A percentile compares a stretch with the other conserved stretches of the same genome.
phyloP scores from a whole-genome alignment of 2,797 vertebrate genomes.

The Lagodon rhomboides region DNA sequence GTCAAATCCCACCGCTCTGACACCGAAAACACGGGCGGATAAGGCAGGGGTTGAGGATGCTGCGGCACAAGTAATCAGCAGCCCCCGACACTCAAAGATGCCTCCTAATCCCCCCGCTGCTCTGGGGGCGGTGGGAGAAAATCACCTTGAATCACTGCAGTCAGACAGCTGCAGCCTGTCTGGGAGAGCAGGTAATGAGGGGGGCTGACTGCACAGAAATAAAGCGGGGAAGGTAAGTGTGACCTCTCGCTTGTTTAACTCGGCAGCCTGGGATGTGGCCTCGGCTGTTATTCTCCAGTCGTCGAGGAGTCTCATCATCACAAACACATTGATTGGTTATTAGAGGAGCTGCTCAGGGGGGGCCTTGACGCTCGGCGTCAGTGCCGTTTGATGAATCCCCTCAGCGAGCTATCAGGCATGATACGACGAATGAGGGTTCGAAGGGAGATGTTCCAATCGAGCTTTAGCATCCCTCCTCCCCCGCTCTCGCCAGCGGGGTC shows the following conservation, averaged over 20 bases:
- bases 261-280: slow-evolving; percentile 12
- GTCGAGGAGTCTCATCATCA: slow-evolving; percentile 8
- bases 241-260: slow-evolving; percentile 34
- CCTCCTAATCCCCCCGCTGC: slow-evolving; percentile 59
- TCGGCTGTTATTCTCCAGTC: background rate
- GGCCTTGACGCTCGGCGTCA: background rate
- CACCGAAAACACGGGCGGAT: slow-evolving; percentile 31
- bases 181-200: slow-evolving; percentile 28
- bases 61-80: slow-evolving; percentile 45
- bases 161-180: slow-evolving; percentile 36
- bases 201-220: slow-evolving; percentile 24
- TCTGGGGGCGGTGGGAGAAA: slow-evolving; percentile 33
- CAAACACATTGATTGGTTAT: slow-evolving; percentile 1
- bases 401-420: background rate
- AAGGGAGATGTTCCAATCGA: background rate
- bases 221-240: slow-evolving; percentile 8
- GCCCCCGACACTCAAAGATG: slow-evolving; percentile 37
- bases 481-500: background rate
- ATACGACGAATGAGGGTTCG: background rate
- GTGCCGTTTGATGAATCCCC: background rate
- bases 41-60: slow-evolving; percentile 29
- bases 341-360: background rate
- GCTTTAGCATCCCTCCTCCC: background rate
- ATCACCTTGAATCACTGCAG: slow-evolving; percentile 54
- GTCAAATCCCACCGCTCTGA: slow-evolving; percentile 58